A percentile compares a stretch with the other conserved stretches of the same genome.
Conservation (phyloP, 2,888 invertebrate species). For the Glaucopsyche alexis region DNA sequence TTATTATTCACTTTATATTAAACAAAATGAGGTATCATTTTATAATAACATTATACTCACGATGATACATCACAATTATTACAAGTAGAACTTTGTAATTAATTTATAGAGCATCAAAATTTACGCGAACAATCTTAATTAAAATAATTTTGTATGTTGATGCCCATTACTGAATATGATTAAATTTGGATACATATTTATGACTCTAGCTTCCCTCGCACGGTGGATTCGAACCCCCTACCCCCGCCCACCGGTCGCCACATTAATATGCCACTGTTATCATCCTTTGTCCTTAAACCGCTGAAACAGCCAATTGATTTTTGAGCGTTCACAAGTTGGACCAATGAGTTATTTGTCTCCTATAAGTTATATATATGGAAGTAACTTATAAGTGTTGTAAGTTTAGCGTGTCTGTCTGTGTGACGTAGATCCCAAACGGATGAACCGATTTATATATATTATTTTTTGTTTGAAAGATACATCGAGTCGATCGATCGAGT, state of each 20-base stretch:
- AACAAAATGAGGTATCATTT: background rate
- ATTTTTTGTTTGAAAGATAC: too few species aligned
- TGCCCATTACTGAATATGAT: slow-evolving; percentile 30
- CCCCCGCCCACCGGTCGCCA: slow-evolving; percentile 19
- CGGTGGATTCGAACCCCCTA: background rate
- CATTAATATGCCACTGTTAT: slow-evolving; percentile 25
- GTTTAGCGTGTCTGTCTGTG: too few species aligned
- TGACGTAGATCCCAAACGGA: too few species aligned
- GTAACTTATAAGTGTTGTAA: background rate
- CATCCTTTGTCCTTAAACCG: slow-evolving; percentile 25
- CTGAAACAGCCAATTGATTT: slow-evolving; percentile 26
- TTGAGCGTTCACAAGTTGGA: background rate
- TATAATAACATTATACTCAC: background rate
- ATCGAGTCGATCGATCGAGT: too few species aligned
- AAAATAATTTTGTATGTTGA: slow-evolving; percentile 29
- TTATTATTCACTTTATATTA: background rate
- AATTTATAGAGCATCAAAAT: slow-evolving; percentile 19
- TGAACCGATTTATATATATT: too few species aligned
- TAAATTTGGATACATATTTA: slow-evolving; percentile 30
- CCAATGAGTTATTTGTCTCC: background rate
- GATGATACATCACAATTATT: background rate
- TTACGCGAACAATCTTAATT: slow-evolving; percentile 30
- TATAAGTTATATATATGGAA: background rate
- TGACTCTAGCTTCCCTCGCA: slow-evolving; percentile 26
- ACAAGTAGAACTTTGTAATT: slow-evolving; percentile 12